These are phyloP conservation scores for Meteorus cinctellus DNA, from an alignment of 2,888 invertebrate genomes.

Conservation along the genomic window DNA sequence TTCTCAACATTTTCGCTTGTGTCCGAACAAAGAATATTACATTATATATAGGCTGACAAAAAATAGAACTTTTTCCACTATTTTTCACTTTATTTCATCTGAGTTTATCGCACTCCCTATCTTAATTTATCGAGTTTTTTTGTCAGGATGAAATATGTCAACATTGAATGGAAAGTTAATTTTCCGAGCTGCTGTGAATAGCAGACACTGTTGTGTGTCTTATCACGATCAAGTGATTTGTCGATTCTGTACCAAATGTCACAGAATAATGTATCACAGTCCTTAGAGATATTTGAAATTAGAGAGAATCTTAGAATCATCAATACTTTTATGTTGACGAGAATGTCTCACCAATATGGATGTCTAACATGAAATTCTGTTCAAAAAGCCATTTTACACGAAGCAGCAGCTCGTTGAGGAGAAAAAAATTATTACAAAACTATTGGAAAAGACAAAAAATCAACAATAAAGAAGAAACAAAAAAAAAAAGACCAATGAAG, in stretches of 20 bases:
- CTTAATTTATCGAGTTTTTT: background rate
- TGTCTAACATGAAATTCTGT: background rate
- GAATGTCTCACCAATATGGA: background rate
- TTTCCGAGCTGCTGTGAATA: background rate
- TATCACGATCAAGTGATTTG: background rate
- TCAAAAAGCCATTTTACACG: background rate
- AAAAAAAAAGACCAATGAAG: background rate
- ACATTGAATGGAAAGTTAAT: background rate
- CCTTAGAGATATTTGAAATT: background rate
- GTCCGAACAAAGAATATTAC: constrained; percentile 37
- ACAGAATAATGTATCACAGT: background rate
- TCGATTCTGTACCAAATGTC: background rate
- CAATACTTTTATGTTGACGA: background rate
- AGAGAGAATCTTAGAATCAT: background rate
- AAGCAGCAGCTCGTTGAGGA: background rate
- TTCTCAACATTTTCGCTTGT: constrained; percentile 29
- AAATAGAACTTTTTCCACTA: constrained; percentile 24
- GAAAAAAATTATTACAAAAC: background rate
- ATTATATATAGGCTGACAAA: constrained; percentile 12
- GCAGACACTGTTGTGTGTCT: background rate
- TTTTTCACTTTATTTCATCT: constrained; percentile 18
- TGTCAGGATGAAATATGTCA: background rate
- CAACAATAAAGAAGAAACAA: background rate
- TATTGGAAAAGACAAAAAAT: background rate
- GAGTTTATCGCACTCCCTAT: constrained; percentile 4